Evolutionary conservation across 1,140 invertebrate genomes (phyloP).

Genomic region (Orchesella cincta): DNA sequence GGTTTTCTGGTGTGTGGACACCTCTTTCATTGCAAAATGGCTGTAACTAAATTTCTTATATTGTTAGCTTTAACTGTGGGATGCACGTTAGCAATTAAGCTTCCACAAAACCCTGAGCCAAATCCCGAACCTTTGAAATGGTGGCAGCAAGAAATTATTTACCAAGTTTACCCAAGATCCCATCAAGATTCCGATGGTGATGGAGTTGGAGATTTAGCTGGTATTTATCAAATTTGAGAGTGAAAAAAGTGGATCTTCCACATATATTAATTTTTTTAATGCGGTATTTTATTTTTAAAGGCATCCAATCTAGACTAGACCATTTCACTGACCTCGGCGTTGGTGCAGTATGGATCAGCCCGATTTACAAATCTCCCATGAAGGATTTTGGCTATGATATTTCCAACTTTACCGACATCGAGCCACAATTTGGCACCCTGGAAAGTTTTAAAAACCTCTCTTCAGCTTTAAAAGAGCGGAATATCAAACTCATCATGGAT

Average conservation of each 20-base stretch:
- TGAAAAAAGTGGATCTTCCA: too few relatives aligned
- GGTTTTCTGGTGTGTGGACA: too few relatives aligned
- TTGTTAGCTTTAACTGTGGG: too few relatives aligned
- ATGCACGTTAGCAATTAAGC: too few relatives aligned
- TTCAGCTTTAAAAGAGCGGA: not conserved
- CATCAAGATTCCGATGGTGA: constrained; percentile 76
- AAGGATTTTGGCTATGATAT: constrained; percentile 71
- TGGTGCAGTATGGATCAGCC: constrained; percentile 65
- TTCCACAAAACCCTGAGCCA: not conserved
- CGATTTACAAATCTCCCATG: constrained; percentile 63
- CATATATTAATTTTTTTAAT: too few relatives aligned
- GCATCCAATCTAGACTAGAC: constrained; percentile 57
- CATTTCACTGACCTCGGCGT: constrained; percentile 59
- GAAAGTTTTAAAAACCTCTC: constrained; percentile 59
- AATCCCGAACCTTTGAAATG: constrained; percentile 58
- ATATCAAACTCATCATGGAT: constrained; percentile 64
- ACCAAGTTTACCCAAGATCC: constrained; percentile 77
- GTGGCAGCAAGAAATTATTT: constrained; percentile 72
- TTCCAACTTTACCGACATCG: constrained; percentile 64
- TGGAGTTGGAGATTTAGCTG: constrained; percentile 69
- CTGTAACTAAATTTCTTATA: too few relatives aligned
- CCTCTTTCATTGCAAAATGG: too few relatives aligned
- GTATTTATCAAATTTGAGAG: constrained; percentile 52
- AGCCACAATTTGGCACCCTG: constrained; percentile 65
- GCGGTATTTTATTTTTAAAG: constrained; percentile 48